These are phyloP conservation scores for Cassiopea xamachana DNA, from an alignment of 30 jellyfish, hydroid and myxozoan genomes.

Conservation along the genomic window DNA sequence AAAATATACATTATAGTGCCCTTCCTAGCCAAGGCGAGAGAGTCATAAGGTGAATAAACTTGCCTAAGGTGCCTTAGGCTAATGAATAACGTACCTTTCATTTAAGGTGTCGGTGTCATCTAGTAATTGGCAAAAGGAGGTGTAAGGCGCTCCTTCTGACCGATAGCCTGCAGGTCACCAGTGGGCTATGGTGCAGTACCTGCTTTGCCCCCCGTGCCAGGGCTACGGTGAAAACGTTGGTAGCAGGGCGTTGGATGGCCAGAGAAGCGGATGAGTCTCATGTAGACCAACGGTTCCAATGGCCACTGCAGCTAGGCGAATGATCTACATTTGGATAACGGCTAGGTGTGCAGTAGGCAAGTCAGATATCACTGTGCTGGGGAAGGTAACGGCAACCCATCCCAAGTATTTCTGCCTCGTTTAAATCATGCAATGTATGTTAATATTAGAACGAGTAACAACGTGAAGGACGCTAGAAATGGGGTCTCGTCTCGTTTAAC, in stretches of 20 bases:
- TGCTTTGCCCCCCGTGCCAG: conserved; percentile 17
- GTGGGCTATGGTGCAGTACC: conserved; percentile 18
- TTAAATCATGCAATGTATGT: neutral
- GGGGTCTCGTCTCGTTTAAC: conserved; percentile 28
- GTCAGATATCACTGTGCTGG: conserved; percentile 9
- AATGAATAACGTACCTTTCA: too few relatives aligned
- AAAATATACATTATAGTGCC: too few relatives aligned
- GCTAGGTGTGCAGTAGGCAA: conserved; percentile 7
- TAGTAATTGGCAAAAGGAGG: conserved; percentile 7
- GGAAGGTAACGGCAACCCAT: conserved; percentile 32
- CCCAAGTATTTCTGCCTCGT: neutral
- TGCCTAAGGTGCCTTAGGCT: too few relatives aligned
- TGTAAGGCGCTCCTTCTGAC: conserved; percentile 3
- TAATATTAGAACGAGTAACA: neutral
- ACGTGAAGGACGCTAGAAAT: neutral
- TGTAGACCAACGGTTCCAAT: conserved; percentile 2
- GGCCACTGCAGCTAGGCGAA: conserved; percentile 30
- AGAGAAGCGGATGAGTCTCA: neutral
- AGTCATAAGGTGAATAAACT: too few relatives aligned
- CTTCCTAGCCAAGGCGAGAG: too few relatives aligned
- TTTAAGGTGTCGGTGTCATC: conserved; percentile 25
- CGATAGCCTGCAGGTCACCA: conserved; percentile 37
- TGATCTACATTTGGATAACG: conserved; percentile 23
- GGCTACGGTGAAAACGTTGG: conserved; percentile 16
- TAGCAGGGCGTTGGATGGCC: conserved; percentile 9